Percentiles rank a stretch among this genome's conserved stretches.
phyloP scores from a whole-genome alignment of 2,797 vertebrate species.

The Chlorospingus semifuscus region DNA sequence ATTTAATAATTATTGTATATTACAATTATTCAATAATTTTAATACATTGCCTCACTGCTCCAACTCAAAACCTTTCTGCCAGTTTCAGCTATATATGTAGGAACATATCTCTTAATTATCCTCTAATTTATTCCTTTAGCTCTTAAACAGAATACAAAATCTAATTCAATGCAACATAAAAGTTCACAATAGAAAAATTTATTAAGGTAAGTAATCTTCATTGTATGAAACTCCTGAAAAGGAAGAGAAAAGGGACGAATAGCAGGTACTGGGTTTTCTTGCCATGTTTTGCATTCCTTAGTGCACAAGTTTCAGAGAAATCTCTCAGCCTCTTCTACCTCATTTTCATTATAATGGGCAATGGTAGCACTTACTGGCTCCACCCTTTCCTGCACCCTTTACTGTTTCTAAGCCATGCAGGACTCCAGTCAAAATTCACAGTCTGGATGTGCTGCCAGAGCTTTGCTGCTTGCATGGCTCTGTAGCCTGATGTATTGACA shows the following conservation, averaged over 20 bases:
- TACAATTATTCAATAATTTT: not conserved
- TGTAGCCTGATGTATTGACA: not conserved
- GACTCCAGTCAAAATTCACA: not conserved
- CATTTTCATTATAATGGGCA: not conserved
- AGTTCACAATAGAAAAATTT: not conserved
- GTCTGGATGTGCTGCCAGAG: not conserved
- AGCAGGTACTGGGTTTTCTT: not conserved
- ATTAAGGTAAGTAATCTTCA: not conserved
- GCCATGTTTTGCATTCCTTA: not conserved
- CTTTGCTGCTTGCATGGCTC: not conserved
- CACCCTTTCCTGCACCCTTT: not conserved
- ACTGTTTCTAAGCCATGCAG: not conserved
- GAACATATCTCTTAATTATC: not conserved
- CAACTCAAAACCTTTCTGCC: not conserved
- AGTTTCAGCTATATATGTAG: not conserved
- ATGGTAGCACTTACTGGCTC: not conserved
- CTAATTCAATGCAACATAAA: not conserved
- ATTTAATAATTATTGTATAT: not conserved
- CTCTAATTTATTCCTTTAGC: not conserved
- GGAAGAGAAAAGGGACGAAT: not conserved
- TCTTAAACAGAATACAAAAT: constrained; percentile 40
- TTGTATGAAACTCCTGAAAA: not conserved
- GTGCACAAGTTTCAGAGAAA: not conserved
- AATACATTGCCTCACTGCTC: not conserved
- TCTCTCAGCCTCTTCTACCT: not conserved